Evolutionary conservation across 2,113 vertebrate genomes (phyloP).

Genomic region (Ellobius talpinus): DNA sequence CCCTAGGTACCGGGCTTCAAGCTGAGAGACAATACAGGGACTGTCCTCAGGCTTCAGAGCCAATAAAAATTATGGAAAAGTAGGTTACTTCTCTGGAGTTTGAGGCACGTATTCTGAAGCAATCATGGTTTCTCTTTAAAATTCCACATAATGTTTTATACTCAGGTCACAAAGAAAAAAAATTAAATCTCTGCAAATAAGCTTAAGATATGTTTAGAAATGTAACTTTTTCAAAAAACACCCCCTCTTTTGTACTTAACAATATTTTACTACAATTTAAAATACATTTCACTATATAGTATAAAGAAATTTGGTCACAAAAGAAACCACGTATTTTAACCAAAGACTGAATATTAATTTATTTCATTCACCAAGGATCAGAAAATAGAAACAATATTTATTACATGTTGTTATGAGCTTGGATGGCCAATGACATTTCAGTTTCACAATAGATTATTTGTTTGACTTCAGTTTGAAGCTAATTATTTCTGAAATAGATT

Average conservation of each 20-base stretch:
- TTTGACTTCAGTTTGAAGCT: slow-evolving; percentile 44
- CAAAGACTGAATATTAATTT: background rate
- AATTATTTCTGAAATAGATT: slow-evolving; percentile 67
- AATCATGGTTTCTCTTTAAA: slow-evolving; percentile 53
- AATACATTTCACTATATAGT: background rate
- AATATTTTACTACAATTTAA: slow-evolving; percentile 51
- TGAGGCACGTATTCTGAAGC: slow-evolving; percentile 62
- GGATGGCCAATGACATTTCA: slow-evolving; percentile 47
- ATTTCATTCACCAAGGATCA: slow-evolving; percentile 18
- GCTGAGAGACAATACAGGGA: slow-evolving; percentile 79
- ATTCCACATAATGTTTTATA: slow-evolving; percentile 36
- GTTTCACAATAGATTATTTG: slow-evolving; percentile 36
- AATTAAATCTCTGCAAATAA: background rate
- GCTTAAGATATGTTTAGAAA: slow-evolving; percentile 37
- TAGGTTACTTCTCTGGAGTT: slow-evolving; percentile 55
- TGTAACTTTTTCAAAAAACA: background rate
- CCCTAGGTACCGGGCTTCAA: slow-evolving; percentile 78
- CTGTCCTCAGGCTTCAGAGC: slow-evolving; percentile 78
- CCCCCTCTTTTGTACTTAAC: background rate
- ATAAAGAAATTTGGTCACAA: slow-evolving; percentile 18
- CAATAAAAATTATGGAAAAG: slow-evolving; percentile 80
- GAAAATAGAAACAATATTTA: slow-evolving; percentile 42
- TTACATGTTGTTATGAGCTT: background rate
- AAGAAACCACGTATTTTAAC: slow-evolving; percentile 15
- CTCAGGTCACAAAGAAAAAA: slow-evolving; percentile 48